Evolutionary conservation across 2,888 invertebrate species (phyloP), one percentile per base, ranked within the genome.

Genomic region (Apamea monoglypha): DNA sequence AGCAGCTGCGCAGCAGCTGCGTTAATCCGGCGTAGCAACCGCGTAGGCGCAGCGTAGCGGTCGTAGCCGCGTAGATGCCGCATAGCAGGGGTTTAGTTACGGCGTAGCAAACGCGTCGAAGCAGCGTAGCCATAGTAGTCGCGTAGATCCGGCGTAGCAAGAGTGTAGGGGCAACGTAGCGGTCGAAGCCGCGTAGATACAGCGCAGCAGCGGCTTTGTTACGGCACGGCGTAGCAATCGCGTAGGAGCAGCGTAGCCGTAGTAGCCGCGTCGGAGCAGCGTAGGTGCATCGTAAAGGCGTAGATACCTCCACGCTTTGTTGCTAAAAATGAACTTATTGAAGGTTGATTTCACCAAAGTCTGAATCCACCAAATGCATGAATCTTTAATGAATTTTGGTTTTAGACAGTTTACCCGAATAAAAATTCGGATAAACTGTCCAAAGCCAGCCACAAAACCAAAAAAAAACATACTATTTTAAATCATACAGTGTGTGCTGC

Each of bases 211-310:
- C 18, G 6, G 10, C 47, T 8, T 50, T 32, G 47, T 7, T n/a
- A 14, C 21, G 3, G 40, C 32, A 3, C n/a, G 32, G 8, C 40
- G 56, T 73, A 59, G 44, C 56, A 29, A 16, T 12, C 40, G 29
- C 29, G 29, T 73, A 44, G 61, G 8, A 14, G 74, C 50, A 40
- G 68, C 74, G 36, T 74, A 50, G 70, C 53, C 18, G n/a, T 21
- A 40, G 36, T 10, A 40, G 50, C 40, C 4, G 8, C 77, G 10
- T 56, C 18, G 7, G 44, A 40, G 16, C 21, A 53, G 32, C n/a
- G 16, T 36, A n/a, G 10, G 10, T 21, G 18, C 2, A 40, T 40
- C 50, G n/a, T 40, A 64, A 8, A 50, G 1, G n/a, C 18, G n/a
- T 36, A 36, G 4, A 32, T 61, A 0, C 32, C 16, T 8, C 29